Percentiles rank a stretch among this genome's conserved stretches.
These are phyloP conservation scores for Masnerella sp. DNA, from an alignment of 2,888 invertebrate genomes.

Conservation along the genomic window DNA sequence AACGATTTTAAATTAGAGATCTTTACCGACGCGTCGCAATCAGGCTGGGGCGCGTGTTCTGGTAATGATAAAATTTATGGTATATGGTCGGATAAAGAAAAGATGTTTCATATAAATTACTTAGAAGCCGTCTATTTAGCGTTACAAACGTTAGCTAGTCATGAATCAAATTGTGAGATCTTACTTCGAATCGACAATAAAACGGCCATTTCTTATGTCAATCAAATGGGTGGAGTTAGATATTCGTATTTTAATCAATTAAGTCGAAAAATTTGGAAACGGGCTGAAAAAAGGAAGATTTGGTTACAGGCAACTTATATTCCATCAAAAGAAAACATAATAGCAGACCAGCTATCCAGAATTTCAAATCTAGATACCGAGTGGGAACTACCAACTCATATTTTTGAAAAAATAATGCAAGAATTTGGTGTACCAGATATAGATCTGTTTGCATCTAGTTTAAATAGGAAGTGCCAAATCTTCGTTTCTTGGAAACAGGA, in stretches of 20 bases:
- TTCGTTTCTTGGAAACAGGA: constrained; percentile 60
- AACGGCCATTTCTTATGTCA: constrained; percentile 22
- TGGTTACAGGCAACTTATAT: constrained; percentile 61
- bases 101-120: constrained; percentile 15
- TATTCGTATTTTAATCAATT: constrained; percentile 13
- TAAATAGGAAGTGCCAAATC: constrained; percentile 59
- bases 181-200: constrained; percentile 19
- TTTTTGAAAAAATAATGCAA: constrained; percentile 43
- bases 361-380: constrained; percentile 56
- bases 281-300: constrained; percentile 54
- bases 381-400: constrained; percentile 52
- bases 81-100: constrained; percentile 21
- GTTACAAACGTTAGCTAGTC: constrained; percentile 3
- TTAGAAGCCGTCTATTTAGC: constrained; percentile 24
- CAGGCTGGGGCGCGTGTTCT: constrained; percentile 22
- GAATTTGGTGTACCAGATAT: constrained; percentile 47
- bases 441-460: constrained; percentile 61
- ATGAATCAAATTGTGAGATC: constrained; percentile 20
- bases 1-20: constrained; percentile 13
- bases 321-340: constrained; percentile 51
- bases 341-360: constrained; percentile 60
- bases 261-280: constrained; percentile 38
- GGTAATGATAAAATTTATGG: background rate
- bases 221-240: constrained; percentile 28
- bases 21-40: constrained; percentile 10